Conservation (phyloP, 2,888 invertebrate genomes). For the Lepidocyrtoides sp. region DNA sequence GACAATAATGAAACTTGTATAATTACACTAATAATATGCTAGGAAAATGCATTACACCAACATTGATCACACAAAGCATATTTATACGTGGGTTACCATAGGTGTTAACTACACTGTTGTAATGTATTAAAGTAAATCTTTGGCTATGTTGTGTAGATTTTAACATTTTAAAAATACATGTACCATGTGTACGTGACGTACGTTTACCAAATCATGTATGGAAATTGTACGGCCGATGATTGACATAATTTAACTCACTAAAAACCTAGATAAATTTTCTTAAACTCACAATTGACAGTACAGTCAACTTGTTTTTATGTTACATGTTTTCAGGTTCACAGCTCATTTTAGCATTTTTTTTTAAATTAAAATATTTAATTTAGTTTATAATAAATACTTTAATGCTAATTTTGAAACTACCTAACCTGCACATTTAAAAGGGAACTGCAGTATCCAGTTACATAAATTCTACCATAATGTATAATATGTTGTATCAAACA, state of each 20-base stretch:
- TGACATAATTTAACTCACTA: constrained; percentile 11
- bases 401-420: not conserved
- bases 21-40: too few species aligned
- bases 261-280: not conserved
- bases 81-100: too few species aligned
- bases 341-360: constrained; percentile 50
- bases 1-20: not conserved
- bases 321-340: constrained; percentile 61
- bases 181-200: too few species aligned
- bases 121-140: not conserved
- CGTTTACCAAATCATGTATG: not conserved
- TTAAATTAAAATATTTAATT: not conserved
- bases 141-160: not conserved
- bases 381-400: not conserved
- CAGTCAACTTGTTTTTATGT: not conserved
- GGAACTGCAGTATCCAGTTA: not conserved
- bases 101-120: not conserved
- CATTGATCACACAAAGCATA: constrained; percentile 9
- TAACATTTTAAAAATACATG: constrained; percentile 23
- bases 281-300: not conserved
- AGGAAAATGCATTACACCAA: not conserved
- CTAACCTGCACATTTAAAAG: not conserved
- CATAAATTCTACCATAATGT: not conserved
- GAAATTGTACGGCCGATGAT: constrained; percentile 45
- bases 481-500: constrained; percentile 7